Percentiles rank a stretch among this genome's conserved stretches.
Conservation (phyloP, 2,113 vertebrate genomes). For the Erythrocebus patas region DNA sequence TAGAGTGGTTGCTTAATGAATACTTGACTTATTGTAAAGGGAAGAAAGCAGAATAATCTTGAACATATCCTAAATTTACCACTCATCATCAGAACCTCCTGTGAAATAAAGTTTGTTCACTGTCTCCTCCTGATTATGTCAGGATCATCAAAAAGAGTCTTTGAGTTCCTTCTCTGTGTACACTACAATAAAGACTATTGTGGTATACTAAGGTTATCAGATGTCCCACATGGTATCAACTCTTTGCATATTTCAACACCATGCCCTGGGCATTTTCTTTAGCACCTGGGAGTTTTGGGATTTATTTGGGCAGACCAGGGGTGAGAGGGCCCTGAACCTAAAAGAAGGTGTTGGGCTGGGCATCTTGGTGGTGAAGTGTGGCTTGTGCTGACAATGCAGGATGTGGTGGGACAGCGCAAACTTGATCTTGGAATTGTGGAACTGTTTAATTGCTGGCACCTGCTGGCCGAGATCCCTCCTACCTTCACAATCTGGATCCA, state of each 20-base stretch:
- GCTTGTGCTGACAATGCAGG: too few species aligned
- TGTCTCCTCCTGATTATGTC: background rate
- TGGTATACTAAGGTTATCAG: background rate
- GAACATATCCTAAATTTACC: background rate
- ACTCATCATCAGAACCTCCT: background rate
- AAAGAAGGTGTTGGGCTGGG: too few species aligned
- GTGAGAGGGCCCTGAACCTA: too few species aligned
- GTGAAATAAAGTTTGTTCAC: background rate
- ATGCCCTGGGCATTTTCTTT: background rate
- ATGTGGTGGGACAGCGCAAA: too few species aligned
- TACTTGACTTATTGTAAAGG: background rate
- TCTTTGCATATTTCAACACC: background rate
- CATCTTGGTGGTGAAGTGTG: too few species aligned
- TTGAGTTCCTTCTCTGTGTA: background rate
- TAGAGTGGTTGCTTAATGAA: background rate
- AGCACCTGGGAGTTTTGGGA: too few species aligned
- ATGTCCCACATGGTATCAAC: background rate
- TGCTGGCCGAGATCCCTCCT: too few species aligned
- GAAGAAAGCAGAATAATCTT: background rate
- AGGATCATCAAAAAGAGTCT: background rate
- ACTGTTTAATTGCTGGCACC: too few species aligned
- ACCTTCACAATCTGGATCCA: too few species aligned
- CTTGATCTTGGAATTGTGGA: too few species aligned
- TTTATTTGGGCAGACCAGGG: too few species aligned
- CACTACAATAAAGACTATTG: background rate